Evolutionary conservation across 1,140 invertebrate species (phyloP).

Genomic region (Macrosteles quadrilineatus): DNA sequence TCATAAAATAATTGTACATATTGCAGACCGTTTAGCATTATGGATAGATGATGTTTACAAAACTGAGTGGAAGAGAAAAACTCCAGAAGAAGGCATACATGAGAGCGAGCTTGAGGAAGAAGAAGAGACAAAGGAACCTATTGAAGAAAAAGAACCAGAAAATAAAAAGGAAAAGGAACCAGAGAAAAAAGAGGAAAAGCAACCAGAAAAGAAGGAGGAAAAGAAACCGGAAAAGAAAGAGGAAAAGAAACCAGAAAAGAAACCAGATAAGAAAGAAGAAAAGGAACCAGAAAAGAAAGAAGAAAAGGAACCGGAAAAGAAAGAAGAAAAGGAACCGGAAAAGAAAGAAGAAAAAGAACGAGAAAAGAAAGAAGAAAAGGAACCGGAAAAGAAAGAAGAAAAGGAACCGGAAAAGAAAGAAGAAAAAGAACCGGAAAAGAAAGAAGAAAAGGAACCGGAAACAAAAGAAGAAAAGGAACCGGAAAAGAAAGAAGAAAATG

Average conservation of each 20-base stretch:
- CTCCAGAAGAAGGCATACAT: background rate
- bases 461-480: too few relatives aligned
- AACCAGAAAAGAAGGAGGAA: background rate
- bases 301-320: too few relatives aligned
- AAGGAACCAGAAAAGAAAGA: too few relatives aligned
- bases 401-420: too few relatives aligned
- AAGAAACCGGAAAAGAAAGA: background rate
- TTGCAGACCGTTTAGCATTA: constrained; percentile 28
- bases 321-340: too few relatives aligned
- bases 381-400: too few relatives aligned
- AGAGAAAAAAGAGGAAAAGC: background rate
- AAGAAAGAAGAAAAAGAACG: too few relatives aligned
- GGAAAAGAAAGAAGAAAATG: constrained; percentile 1
- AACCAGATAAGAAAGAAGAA: too few relatives aligned
- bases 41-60: constrained; percentile 31
- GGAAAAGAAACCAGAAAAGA: background rate
- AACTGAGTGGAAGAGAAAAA: constrained; percentile 11
- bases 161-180: background rate
- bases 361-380: too few relatives aligned
- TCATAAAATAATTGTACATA: constrained; percentile 32
- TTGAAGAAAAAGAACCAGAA: background rate
- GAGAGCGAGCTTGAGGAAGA: background rate
- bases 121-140: background rate
- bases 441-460: too few relatives aligned
- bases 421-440: too few relatives aligned